Evolutionary conservation across 2,888 invertebrate species (phyloP).

Genomic region (Xylophagus ater): DNA sequence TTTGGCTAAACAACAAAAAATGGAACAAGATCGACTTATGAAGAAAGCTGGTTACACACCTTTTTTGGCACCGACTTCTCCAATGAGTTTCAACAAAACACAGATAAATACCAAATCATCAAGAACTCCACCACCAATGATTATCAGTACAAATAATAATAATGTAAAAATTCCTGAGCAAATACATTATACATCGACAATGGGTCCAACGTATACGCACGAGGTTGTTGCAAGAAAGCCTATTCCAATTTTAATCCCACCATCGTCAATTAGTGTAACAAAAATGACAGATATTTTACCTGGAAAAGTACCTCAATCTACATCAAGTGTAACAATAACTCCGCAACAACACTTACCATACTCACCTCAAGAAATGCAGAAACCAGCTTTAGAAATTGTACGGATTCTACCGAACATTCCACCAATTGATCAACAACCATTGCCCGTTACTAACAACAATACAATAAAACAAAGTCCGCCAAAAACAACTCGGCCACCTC

Average conservation of each 20-base stretch:
- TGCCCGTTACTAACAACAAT: constrained; percentile 15
- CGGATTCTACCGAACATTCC: constrained; percentile 25
- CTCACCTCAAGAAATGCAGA: constrained; percentile 13
- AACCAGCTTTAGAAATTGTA: constrained; percentile 31
- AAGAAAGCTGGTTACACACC: constrained; percentile 20
- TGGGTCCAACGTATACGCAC: constrained; percentile 25
- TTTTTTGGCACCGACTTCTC: constrained; percentile 3
- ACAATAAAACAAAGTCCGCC: constrained; percentile 21
- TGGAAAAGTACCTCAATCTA: constrained; percentile 15
- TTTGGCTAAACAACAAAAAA: constrained; percentile 26
- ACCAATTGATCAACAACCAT: constrained; percentile 17
- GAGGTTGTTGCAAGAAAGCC: constrained; percentile 21
- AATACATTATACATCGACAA: constrained; percentile 23
- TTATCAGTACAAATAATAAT: not conserved
- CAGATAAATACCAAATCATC: too few relatives aligned
- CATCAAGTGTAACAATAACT: constrained; percentile 32
- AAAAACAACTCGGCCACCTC: constrained; percentile 40
- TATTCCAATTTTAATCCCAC: constrained; percentile 25
- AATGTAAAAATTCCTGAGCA: constrained; percentile 19
- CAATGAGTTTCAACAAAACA: not conserved
- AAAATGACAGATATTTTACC: constrained; percentile 25
- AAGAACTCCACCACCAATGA: not conserved
- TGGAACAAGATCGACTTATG: constrained; percentile 24
- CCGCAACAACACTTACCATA: constrained; percentile 28
- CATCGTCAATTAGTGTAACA: constrained; percentile 32